phyloP scores from a whole-genome alignment of 2,113 vertebrate species.

The Struthidea cinerea region DNA sequence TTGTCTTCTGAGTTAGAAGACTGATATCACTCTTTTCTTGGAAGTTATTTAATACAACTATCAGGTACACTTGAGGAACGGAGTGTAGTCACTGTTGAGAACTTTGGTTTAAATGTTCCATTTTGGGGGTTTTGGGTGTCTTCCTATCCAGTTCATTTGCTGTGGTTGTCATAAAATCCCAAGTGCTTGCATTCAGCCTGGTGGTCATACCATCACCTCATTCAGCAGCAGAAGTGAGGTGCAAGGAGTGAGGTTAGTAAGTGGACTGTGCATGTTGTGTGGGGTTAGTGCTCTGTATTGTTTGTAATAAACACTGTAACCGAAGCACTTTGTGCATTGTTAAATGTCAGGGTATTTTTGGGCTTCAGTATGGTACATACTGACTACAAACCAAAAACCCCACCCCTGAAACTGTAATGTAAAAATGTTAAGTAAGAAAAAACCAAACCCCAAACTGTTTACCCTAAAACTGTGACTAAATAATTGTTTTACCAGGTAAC shows the following conservation, averaged over 20 bases:
- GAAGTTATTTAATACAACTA: not conserved
- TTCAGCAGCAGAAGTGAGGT: not conserved
- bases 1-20: not conserved
- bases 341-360: not conserved
- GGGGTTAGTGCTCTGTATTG: not conserved
- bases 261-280: accelerated
- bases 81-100: not conserved
- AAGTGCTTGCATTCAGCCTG: not conserved
- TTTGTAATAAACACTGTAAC: not conserved
- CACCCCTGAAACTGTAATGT: not conserved
- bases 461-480: not conserved
- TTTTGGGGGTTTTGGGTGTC: not conserved
- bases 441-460: not conserved
- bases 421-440: not conserved
- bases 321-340: not conserved
- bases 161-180: not conserved
- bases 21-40: accelerated
- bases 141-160: not conserved
- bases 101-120: not conserved
- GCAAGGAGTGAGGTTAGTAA: not conserved
- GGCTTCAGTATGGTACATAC: not conserved
- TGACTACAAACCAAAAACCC: not conserved
- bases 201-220: not conserved
- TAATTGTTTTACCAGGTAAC: not conserved
- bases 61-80: not conserved